Conservation (phyloP, 2,888 invertebrate species). For the Lacanobia wlatinum region DNA sequence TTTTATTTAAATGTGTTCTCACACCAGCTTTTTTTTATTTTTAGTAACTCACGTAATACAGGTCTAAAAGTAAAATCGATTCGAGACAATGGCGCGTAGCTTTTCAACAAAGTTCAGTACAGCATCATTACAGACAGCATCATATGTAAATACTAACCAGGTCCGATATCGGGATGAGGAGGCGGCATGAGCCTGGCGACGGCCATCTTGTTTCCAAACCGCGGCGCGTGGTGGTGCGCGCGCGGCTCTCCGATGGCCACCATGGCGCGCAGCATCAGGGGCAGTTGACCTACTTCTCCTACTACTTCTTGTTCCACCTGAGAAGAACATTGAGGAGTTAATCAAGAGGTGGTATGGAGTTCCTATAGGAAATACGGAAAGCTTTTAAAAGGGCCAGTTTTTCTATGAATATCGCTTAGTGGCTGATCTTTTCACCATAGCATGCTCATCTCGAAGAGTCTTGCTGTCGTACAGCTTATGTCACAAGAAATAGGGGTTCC, state of each 20-base stretch:
- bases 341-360: no score
- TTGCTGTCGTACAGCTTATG: neutral
- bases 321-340: slow-evolving; percentile 2
- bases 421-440: neutral
- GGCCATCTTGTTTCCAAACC: slow-evolving; percentile 86
- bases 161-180: slow-evolving; percentile 76
- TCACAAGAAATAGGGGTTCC: no score
- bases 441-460: neutral
- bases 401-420: no score
- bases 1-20: no score
- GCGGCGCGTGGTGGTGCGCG: slow-evolving; percentile 81
- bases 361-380: no score
- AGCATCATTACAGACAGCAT: neutral
- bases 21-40: no score
- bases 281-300: slow-evolving; percentile 93
- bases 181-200: slow-evolving; percentile 82
- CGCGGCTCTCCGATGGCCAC: slow-evolving; percentile 92
- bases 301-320: slow-evolving; percentile 89
- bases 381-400: no score
- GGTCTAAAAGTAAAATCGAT: no score
- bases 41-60: no score
- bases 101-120: no score
- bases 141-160: slow-evolving; percentile 63
- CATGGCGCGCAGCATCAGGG: slow-evolving; percentile 95
- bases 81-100: no score